phyloP scores from a whole-genome alignment of 64 coral and sea anemone genomes.

The Pocillopora verrucosa region DNA sequence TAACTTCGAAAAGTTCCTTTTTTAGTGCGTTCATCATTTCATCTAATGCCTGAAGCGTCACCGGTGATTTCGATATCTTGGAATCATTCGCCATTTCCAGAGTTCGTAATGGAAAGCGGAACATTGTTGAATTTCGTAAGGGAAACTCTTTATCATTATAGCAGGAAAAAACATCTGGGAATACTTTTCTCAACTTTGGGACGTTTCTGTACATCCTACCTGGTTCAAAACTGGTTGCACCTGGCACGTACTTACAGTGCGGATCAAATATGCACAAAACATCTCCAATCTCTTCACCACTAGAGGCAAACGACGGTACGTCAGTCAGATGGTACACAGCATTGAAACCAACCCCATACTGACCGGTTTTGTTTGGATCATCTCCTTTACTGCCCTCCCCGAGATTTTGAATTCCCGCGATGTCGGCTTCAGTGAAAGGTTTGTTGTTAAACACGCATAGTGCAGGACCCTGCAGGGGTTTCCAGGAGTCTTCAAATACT shows the following conservation, averaged over 20 bases:
- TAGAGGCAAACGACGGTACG: constrained; percentile 68
- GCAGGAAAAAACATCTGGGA: constrained; percentile 68
- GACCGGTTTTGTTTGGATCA: constrained; percentile 91
- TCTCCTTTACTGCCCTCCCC: constrained; percentile 87
- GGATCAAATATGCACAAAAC: constrained; percentile 86
- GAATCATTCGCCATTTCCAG: constrained; percentile 49
- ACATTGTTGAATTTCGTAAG: constrained; percentile 62
- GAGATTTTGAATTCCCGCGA: constrained; percentile 78
- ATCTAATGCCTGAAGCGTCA: constrained; percentile 1
- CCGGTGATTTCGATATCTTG: constrained; percentile 15
- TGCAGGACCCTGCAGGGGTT: constrained; percentile 82
- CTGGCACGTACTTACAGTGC: constrained; percentile 55
- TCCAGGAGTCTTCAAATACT: constrained; percentile 79
- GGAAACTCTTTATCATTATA: constrained; percentile 51
- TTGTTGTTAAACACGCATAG: constrained; percentile 91
- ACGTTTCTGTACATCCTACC: constrained; percentile 52
- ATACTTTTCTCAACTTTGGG: constrained; percentile 29
- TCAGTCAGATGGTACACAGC: constrained; percentile 96
- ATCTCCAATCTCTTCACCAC: constrained; percentile 68
- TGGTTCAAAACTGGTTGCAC: constrained; percentile 37
- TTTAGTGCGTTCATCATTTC: constrained; percentile 30
- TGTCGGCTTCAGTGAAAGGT: constrained; percentile 76
- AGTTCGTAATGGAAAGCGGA: constrained; percentile 61
- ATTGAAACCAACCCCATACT: constrained; percentile 95
- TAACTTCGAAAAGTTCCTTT: constrained; percentile 43